A percentile compares a stretch with the other conserved stretches of the same genome.
phyloP scores from a whole-genome alignment of 2,797 vertebrate species.

The Taeniopygia guttata region DNA sequence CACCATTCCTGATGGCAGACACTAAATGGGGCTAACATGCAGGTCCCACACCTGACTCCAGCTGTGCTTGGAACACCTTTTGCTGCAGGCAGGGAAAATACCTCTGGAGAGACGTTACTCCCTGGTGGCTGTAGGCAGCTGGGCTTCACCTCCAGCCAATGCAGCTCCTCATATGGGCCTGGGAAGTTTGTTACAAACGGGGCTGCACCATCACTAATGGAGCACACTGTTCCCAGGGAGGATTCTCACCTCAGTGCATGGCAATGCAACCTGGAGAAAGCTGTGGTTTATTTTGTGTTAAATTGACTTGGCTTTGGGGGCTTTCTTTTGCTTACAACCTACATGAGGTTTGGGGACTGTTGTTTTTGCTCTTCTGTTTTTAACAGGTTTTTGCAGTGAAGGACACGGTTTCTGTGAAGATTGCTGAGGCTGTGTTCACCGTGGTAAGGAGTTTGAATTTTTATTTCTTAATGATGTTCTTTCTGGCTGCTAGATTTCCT shows the following conservation, averaged over 20 bases:
- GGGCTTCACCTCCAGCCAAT: not conserved
- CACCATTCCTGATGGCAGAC: not conserved
- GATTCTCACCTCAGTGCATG: not conserved
- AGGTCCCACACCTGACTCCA: not conserved
- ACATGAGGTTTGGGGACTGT: not conserved
- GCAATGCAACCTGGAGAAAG: not conserved
- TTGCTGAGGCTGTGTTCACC: not conserved
- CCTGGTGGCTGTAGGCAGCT: not conserved
- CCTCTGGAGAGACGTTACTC: not conserved
- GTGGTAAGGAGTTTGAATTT: not conserved
- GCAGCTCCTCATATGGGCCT: not conserved
- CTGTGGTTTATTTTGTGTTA: not conserved
- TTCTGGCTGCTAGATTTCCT: not conserved
- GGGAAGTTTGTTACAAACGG: not conserved
- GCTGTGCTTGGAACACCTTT: not conserved
- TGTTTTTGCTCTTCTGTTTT: not conserved
- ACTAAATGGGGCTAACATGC: accelerated
- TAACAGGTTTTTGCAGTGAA: not conserved
- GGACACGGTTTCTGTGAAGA: not conserved
- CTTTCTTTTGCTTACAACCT: not conserved
- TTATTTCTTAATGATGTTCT: not conserved
- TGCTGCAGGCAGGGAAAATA: not conserved
- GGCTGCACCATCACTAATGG: not conserved
- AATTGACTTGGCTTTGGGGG: not conserved
- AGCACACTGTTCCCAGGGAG: not conserved